Evolutionary conservation across 2,113 vertebrate species (phyloP).

Genomic region (Eulemur macaco): DNA sequence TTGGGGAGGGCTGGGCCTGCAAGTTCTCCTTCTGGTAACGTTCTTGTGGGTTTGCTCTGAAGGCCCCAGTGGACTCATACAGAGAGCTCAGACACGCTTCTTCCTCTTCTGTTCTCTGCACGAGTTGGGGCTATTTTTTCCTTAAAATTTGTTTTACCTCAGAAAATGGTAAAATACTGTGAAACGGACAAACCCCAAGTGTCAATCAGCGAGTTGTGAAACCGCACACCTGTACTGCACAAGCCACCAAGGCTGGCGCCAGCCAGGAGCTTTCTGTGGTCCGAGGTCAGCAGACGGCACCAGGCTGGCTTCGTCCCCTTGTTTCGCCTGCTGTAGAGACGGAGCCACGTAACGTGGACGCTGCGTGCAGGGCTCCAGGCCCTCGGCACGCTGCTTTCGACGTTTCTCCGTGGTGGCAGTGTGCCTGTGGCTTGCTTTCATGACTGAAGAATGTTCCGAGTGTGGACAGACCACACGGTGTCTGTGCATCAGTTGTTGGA

Average conservation of each 20-base stretch:
- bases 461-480: rapidly evolving
- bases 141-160: background rate
- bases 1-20: background rate
- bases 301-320: background rate
- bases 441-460: rapidly evolving
- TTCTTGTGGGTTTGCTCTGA: background rate
- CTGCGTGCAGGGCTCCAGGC: rapidly evolving
- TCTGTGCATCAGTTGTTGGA: rapidly evolving
- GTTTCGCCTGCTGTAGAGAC: too few species aligned
- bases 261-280: background rate
- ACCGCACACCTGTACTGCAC: rapidly evolving
- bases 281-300: rapidly evolving
- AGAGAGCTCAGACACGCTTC: background rate
- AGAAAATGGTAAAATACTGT: background rate
- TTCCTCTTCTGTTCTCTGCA: background rate
- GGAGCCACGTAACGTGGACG: too few species aligned
- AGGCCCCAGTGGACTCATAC: too few species aligned
- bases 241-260: rapidly evolving
- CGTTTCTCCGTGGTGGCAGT: rapidly evolving
- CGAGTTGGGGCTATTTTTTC: background rate
- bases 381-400: rapidly evolving
- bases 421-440: rapidly evolving
- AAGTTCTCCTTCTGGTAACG: background rate
- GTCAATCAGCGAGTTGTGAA: rapidly evolving
- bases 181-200: background rate